These are phyloP conservation scores for Alsophila aescularia DNA, from an alignment of 2,888 invertebrate genomes.

Conservation along the genomic window DNA sequence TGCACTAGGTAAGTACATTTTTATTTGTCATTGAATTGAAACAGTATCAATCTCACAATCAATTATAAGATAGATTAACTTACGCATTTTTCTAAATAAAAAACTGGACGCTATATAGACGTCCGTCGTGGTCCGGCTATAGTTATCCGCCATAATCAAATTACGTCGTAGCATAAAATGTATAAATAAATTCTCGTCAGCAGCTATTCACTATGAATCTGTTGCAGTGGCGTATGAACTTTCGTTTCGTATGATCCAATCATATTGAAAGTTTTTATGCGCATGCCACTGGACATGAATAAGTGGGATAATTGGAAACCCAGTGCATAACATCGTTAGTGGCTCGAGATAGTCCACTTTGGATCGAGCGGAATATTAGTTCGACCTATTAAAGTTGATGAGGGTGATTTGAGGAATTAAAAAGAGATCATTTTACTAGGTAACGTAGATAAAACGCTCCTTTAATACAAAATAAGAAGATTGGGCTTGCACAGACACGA, in stretches of 20 bases:
- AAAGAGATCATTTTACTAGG: too few species aligned
- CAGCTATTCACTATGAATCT: neutral
- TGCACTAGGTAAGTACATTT: too few species aligned
- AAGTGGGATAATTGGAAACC: neutral
- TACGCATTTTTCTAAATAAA: too few species aligned
- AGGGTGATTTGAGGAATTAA: neutral
- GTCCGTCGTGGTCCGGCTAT: too few species aligned
- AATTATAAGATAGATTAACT: too few species aligned
- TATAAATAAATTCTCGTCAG: neutral
- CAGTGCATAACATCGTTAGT: neutral
- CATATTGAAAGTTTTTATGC: conserved; percentile 32
- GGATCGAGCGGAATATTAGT: neutral
- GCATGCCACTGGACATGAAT: conserved; percentile 23
- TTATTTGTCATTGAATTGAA: too few species aligned
- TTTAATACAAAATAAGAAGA: too few species aligned
- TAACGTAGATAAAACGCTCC: too few species aligned
- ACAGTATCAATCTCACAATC: too few species aligned
- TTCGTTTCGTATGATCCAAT: conserved; percentile 31
- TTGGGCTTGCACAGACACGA: too few species aligned
- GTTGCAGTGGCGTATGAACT: conserved; percentile 26
- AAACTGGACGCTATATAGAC: too few species aligned
- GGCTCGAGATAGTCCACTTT: neutral
- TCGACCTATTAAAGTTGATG: neutral
- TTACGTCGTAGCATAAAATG: neutral
- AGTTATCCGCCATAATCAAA: neutral